These are phyloP conservation scores for Ceramica pisi DNA, from an alignment of 2,888 invertebrate species.

Conservation along the genomic window DNA sequence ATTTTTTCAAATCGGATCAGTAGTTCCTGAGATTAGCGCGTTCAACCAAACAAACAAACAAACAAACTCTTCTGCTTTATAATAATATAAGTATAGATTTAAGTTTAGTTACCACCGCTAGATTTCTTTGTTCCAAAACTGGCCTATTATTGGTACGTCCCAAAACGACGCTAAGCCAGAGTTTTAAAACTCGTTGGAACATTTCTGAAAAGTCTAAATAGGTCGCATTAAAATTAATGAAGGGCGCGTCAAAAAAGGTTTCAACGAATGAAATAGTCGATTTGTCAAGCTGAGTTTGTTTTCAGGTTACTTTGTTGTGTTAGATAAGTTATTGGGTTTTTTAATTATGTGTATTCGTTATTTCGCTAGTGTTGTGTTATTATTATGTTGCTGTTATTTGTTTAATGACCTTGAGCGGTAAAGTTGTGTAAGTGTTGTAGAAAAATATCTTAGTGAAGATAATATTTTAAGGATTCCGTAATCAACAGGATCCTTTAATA, in stretches of 20 bases:
- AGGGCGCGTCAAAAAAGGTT: conserved; percentile 39
- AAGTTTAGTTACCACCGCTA: conserved; percentile 16
- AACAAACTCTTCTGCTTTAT: too few relatives aligned
- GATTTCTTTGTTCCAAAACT: conserved; percentile 16
- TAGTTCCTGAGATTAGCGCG: too few relatives aligned
- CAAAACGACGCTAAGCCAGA: conserved; percentile 19
- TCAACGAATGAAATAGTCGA: conserved; percentile 38
- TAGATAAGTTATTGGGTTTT: conserved; percentile 1
- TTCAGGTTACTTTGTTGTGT: neutral
- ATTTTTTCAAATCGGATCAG: too few relatives aligned
- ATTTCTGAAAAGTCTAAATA: conserved; percentile 44
- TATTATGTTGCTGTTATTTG: too few relatives aligned
- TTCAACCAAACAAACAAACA: too few relatives aligned
- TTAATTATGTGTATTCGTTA: neutral
- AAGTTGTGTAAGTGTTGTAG: too few relatives aligned
- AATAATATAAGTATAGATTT: too few relatives aligned
- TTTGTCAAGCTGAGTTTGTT: conserved; percentile 44
- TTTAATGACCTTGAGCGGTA: too few relatives aligned
- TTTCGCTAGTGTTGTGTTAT: neutral
- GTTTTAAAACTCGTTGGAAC: conserved; percentile 23
- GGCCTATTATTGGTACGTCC: neutral
- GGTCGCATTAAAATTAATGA: conserved; percentile 57
- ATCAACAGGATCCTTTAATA: too few relatives aligned
- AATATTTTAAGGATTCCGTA: too few relatives aligned
- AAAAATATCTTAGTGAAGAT: too few relatives aligned